Conservation (phyloP, 2,797 vertebrate species). For the Limosa lapponica region DNA sequence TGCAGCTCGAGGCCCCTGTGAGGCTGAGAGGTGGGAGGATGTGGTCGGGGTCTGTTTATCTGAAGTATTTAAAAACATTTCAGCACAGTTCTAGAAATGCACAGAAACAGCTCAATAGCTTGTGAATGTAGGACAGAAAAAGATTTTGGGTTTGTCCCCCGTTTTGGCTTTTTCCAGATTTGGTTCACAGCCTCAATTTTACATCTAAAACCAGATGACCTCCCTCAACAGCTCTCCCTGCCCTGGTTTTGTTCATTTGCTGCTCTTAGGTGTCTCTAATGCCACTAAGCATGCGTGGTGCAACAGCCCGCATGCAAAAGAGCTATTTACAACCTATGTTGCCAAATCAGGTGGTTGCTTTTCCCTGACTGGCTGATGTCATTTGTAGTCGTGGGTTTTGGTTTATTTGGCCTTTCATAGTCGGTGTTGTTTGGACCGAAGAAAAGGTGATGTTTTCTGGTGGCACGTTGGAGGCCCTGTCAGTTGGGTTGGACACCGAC, state of each 20-base stretch:
- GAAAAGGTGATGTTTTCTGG: background rate
- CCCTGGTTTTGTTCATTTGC: background rate
- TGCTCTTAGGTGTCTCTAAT: background rate
- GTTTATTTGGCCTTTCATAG: background rate
- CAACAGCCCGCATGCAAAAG: rapidly evolving
- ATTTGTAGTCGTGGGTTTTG: background rate
- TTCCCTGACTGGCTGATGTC: background rate
- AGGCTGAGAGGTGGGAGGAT: background rate
- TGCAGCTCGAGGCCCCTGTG: background rate
- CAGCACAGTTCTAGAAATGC: background rate
- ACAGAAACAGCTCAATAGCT: background rate
- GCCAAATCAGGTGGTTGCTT: background rate
- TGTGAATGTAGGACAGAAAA: background rate
- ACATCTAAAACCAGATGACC: background rate
- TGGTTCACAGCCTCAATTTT: background rate
- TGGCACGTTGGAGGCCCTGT: rapidly evolving
- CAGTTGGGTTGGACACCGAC: background rate
- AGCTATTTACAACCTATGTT: rapidly evolving
- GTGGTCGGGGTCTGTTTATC: rapidly evolving
- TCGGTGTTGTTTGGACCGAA: background rate
- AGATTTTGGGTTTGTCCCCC: background rate
- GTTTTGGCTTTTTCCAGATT: background rate
- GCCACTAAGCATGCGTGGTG: background rate
- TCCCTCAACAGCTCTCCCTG: background rate
- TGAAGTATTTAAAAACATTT: background rate